Percentiles rank a stretch among this genome's conserved stretches.
phyloP scores from a whole-genome alignment of 1,140 invertebrate genomes.

The Caenorhabditis briggsae region DNA sequence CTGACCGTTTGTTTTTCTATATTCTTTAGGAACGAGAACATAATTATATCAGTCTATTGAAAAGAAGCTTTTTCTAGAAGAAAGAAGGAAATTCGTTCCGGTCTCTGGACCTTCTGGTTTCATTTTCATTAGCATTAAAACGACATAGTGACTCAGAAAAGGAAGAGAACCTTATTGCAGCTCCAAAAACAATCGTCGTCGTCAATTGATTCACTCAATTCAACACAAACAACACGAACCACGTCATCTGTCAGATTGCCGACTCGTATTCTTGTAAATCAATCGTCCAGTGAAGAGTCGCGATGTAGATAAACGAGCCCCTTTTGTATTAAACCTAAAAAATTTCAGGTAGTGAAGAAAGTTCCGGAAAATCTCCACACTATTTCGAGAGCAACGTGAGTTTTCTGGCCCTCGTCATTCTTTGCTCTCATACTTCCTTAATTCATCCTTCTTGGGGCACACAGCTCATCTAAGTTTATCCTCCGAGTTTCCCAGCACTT shows the following conservation, averaged over 20 bases:
- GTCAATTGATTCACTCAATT: slow-evolving; percentile 45
- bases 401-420: slow-evolving; percentile 17
- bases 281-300: background rate
- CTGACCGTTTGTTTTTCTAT: slow-evolving; percentile 31
- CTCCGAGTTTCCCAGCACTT: slow-evolving; percentile 42
- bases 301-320: background rate
- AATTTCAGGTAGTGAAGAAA: background rate
- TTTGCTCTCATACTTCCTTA: slow-evolving; percentile 8
- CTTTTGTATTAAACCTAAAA: background rate
- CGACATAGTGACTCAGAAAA: slow-evolving; percentile 13
- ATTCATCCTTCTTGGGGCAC: background rate
- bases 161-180: background rate
- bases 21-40: too few species aligned
- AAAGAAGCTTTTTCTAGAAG: background rate
- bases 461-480: slow-evolving; percentile 36
- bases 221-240: slow-evolving; percentile 5
- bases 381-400: slow-evolving; percentile 48
- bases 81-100: background rate
- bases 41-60: slow-evolving; percentile 7
- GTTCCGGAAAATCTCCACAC: slow-evolving; percentile 23
- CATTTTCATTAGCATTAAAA: slow-evolving; percentile 31
- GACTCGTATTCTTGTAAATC: slow-evolving; percentile 29
- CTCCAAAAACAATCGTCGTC: slow-evolving; percentile 42
- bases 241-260: slow-evolving; percentile 28
- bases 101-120: slow-evolving; percentile 45